Evolutionary conservation across 1,140 invertebrate species (phyloP), one percentile per base, ranked within the genome.

Genomic region (Drosophila subobscura): DNA sequence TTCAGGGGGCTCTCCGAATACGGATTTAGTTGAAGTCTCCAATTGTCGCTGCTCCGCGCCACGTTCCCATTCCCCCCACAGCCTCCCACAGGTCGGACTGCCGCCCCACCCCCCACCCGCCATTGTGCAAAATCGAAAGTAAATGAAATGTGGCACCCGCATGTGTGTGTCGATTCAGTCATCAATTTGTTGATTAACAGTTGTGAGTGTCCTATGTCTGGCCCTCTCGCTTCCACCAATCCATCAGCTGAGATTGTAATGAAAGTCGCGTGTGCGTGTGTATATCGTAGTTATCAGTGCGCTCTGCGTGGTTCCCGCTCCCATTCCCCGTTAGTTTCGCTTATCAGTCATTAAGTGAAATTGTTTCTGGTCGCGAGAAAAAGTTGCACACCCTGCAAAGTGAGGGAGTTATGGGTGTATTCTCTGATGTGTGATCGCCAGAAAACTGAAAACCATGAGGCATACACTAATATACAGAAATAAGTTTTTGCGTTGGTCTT

Each of bases 1-100:
- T 63, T 67, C 50, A 47, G 68, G 68, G 16, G 20, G 37, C 50
- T 52, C 57, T 71, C 40, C 37, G 71, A 55, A 59, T 73, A 23
- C 72, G 56, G 77, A 71, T 86, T 86, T 81, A 81, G 77, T 56
- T 66, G 64, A 70, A 77, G 77, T 86, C 80, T 79, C 57, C 77
- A 61, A 60, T 75, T 78, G 71, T 73, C 56, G 65, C 51, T 49
- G 6, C 44, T 29, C 5, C 50, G 29, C 55, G 66, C 50, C 66
- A 59, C 25, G 45, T 44, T 33, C 37, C 46, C 22, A 12, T 27
- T 46, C 27, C 16, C 16, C 25, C 16, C 46, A 25, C 27, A 29
- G 12, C 2, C 14, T n/a, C 59, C 27, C n/a, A 25, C 12, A 20
- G 12, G 3, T 23, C 16, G 12, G 5, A 8, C 20, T 7, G 22